Base-by-base conservation (phyloP, 2,797 vertebrate species). In the Sparus aurata region DNA sequence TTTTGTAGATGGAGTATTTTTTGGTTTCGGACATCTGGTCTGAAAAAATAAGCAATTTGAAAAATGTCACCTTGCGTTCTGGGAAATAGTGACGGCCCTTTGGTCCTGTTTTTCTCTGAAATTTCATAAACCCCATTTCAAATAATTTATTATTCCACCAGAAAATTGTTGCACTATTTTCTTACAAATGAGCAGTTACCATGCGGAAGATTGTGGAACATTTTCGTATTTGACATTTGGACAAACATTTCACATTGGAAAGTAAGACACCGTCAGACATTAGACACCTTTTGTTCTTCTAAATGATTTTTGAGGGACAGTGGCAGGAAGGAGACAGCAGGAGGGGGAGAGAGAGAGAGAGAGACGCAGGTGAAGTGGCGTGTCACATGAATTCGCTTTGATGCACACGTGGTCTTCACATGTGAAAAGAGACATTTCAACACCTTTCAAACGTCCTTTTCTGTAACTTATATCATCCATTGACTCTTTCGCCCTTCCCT, bases 401-500 rank as follows among this genome's bases (percentile, higher is more conserved):
- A 8, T 12, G 27, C 20, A 49, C 22, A 47, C 30, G n/a, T 23
- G 45, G 9, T 34, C 38, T 49, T 64, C 30, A 50, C 25, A 60
- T 8, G 17, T 67, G 13, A 69, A 55, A 43, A 9, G 3, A 6
- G 45, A 47, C 25, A 41, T 53, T 25, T 69, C 3, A 18, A 43
- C 25, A 64, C 20, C 57, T 65, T 46, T 58, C 8, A 55, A 20
- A 61, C 12, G 6, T 50, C n/a, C 10, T 2, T 43, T 50, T 71
- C 60, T 34, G 1, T 16, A 41, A 58, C 47, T 71, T 53, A 62
- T 50, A 27, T 80, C 43, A 59, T 7, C 7, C 22, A 23, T 23
- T 58, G 18, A 23, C 45, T 64, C 68, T 77, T 58, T 72, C 49
- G 73, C 52, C 79, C 80, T 62, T 72, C 59, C 67, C 49, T 64